Evolutionary conservation across 2,888 invertebrate species (phyloP).

Genomic region (Lithophane ornitopus): DNA sequence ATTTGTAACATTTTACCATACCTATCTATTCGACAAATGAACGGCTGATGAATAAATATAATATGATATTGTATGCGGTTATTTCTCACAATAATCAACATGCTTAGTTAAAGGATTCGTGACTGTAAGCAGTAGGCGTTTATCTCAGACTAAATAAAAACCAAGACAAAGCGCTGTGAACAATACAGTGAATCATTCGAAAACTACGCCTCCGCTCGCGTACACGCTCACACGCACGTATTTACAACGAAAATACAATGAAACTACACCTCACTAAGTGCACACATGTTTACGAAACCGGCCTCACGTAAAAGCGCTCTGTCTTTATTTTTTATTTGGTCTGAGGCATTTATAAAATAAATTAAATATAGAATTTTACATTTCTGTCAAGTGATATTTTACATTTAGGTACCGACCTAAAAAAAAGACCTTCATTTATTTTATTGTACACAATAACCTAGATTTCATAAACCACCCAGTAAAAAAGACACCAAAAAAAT

Average conservation of each 20-base stretch:
- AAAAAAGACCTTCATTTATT: conserved; percentile 22
- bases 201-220: too few relatives aligned
- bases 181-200: too few relatives aligned
- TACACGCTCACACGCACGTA: too few relatives aligned
- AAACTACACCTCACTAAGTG: too few relatives aligned
- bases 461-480: conserved; percentile 13
- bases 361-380: background rate
- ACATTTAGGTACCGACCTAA: conserved; percentile 5
- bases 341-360: background rate
- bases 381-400: conserved; percentile 4
- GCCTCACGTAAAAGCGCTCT: too few relatives aligned
- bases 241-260: too few relatives aligned
- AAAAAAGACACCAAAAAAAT: conserved; percentile 45
- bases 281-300: too few relatives aligned
- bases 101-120: background rate
- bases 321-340: too few relatives aligned
- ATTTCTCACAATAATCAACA: background rate
- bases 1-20: conserved; percentile 13
- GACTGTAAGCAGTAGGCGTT: too few relatives aligned
- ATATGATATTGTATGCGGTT: background rate
- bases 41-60: background rate
- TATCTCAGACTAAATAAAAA: too few relatives aligned
- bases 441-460: conserved; percentile 10
- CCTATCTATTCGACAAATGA: background rate
- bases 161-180: too few relatives aligned